These are phyloP conservation scores for Halocynthia aurantium DNA, from an alignment of 23 tunicate genomes.

Conservation along the genomic window DNA sequence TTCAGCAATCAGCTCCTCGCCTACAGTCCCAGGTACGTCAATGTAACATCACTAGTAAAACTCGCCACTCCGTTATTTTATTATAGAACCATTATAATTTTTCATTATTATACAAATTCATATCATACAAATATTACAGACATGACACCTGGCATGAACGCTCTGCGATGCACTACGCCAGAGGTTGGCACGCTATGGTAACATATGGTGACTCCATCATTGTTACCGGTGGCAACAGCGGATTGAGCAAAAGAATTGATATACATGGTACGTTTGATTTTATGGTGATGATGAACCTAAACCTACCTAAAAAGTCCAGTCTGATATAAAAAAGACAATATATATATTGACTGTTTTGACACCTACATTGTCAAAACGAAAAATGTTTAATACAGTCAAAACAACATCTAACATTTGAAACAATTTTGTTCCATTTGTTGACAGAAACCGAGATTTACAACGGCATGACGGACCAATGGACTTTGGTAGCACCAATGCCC, in stretches of 20 bases:
- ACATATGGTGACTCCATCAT: conserved; percentile 90
- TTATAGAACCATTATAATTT: background rate
- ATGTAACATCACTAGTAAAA: too few relatives aligned
- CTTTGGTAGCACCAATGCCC: conserved; percentile 95
- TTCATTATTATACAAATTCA: background rate
- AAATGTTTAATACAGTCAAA: background rate
- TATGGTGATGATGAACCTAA: too few relatives aligned
- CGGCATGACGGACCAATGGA: conserved; percentile 98
- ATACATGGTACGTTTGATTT: conserved; percentile 46
- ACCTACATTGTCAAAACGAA: background rate
- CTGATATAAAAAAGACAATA: too few relatives aligned
- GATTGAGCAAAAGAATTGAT: conserved; percentile 89
- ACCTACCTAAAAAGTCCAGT: too few relatives aligned
- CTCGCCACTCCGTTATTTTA: background rate
- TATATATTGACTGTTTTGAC: too few relatives aligned
- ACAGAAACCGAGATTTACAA: conserved; percentile 97
- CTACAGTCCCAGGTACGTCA: conserved; percentile 85
- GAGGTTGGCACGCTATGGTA: conserved; percentile 99
- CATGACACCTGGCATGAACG: conserved; percentile 99
- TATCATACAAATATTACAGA: conserved; percentile 19
- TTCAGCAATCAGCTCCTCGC: conserved; percentile 96
- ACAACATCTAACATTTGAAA: background rate
- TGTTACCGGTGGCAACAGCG: conserved; percentile 99
- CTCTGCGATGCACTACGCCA: conserved; percentile 93
- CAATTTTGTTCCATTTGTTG: background rate